phyloP scores from a whole-genome alignment of 1,140 invertebrate species.

The Maconellicoccus hirsutus region DNA sequence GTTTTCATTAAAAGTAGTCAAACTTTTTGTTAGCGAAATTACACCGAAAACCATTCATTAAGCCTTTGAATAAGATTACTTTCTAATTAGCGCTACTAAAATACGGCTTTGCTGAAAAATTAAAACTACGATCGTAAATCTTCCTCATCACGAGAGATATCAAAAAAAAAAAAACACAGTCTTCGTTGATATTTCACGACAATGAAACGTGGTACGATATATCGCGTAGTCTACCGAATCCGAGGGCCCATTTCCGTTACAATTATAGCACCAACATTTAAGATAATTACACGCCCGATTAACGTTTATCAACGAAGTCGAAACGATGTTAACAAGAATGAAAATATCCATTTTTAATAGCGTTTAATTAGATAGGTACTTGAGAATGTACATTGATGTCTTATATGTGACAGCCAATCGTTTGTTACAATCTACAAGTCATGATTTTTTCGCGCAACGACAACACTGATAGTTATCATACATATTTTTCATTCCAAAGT shows the following conservation, averaged over 20 bases:
- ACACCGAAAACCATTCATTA: background rate
- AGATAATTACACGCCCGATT: background rate
- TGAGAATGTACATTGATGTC: background rate
- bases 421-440: background rate
- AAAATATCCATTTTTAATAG: background rate
- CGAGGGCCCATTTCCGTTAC: background rate
- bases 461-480: background rate
- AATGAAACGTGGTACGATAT: too few species aligned
- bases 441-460: background rate
- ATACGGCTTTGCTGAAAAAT: background rate
- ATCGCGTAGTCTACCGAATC: background rate
- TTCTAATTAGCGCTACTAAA: background rate
- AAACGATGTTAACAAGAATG: background rate
- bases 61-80: slow-evolving; percentile 9
- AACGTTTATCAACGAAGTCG: background rate
- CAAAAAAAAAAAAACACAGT: too few species aligned
- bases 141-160: background rate
- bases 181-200: too few species aligned
- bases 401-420: background rate
- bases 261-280: background rate
- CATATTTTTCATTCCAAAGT: background rate
- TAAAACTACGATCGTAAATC: background rate
- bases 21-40: background rate
- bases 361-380: background rate
- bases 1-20: background rate